Evolutionary conservation across 1,140 invertebrate species (phyloP), one percentile per base, ranked within the genome.

Genomic region (Tetramorium simillimum): DNA sequence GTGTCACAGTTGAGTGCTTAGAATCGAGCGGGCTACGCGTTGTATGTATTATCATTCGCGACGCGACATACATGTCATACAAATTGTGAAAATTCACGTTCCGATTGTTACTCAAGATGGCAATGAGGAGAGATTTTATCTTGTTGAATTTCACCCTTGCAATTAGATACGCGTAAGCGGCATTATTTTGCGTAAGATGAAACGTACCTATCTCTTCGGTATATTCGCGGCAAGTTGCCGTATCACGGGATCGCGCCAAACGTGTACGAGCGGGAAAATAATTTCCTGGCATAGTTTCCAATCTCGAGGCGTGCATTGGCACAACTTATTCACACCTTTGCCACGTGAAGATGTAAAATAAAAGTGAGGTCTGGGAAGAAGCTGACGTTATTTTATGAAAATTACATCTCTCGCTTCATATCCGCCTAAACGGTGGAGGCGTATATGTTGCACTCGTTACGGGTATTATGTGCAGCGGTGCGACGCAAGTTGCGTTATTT

Each of bases 371-470:
- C 21, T n/a, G 51, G n/a, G 40, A 12, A 60, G 58, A 16, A 60
- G 82, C 75, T 77, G 70, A 62, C 73, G 85, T 86, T 89, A 93
- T 94, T 94, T 93, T 92, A 94, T 93, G 92, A 95, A 94, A 94
- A 94, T 94, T 94, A 90, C 92, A 94, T 81, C 86, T 85, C 90
- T 85, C 84, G 88, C 89, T 56, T 56, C 16, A 67, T 69, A 69
- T 69, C 76, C 88, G 80, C 77, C 90, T 88, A 77, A 91, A 88
- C 82, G 78, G 77, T 82, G 81, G 63, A 37, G 21, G 88, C 85
- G 91, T 93, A 91, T 92, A 93, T 91, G 91, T 91, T 91, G 78
- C 77, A 69, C 80, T 88, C 87, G 81, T 90, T 70, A 81, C 92
- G 93, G 92, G 92, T 89, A 90, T 90, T 91, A 86, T 75, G 24